phyloP scores from a whole-genome alignment of 2,888 invertebrate species.

The Luperina nickerlii region DNA sequence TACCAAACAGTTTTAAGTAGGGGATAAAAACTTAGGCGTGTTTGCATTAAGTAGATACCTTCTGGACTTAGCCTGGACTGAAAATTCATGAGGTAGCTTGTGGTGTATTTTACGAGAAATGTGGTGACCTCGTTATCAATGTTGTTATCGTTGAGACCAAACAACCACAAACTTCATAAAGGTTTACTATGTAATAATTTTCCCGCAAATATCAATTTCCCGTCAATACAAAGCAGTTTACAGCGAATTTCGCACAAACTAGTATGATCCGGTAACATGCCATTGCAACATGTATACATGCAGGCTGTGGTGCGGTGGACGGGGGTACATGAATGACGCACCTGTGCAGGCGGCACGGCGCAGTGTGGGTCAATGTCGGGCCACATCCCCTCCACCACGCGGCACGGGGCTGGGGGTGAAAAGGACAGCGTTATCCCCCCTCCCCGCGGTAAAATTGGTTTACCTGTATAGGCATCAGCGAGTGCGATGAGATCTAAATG shows the following conservation, averaged over 20 bases:
- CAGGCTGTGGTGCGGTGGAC: constrained; percentile 40
- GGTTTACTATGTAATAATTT: constrained; percentile 9
- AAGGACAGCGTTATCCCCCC: constrained; percentile 58
- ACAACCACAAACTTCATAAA: background rate
- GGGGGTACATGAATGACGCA: constrained; percentile 80
- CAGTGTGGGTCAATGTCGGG: constrained; percentile 84
- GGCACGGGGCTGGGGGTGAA: constrained; percentile 35
- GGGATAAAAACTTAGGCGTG: constrained; percentile 36
- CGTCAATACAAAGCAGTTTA: constrained; percentile 23
- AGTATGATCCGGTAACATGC: constrained; percentile 66
- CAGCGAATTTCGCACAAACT: constrained; percentile 65
- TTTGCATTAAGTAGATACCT: constrained; percentile 32
- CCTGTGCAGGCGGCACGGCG: constrained; percentile 73
- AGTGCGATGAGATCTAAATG: constrained; percentile 70
- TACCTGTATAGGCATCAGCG: constrained; percentile 70
- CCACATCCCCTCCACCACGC: constrained; percentile 52
- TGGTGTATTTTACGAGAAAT: background rate
- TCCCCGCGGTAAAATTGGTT: constrained; percentile 68
- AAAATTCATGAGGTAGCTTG: constrained; percentile 9
- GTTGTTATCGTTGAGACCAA: background rate
- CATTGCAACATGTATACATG: constrained; percentile 64
- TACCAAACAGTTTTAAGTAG: constrained; percentile 39
- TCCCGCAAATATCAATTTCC: constrained; percentile 28
- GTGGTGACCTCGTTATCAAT: background rate
- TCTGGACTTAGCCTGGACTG: background rate